These are phyloP conservation scores for Smittia aterrima DNA, from an alignment of 2,888 invertebrate genomes.

Conservation along the genomic window DNA sequence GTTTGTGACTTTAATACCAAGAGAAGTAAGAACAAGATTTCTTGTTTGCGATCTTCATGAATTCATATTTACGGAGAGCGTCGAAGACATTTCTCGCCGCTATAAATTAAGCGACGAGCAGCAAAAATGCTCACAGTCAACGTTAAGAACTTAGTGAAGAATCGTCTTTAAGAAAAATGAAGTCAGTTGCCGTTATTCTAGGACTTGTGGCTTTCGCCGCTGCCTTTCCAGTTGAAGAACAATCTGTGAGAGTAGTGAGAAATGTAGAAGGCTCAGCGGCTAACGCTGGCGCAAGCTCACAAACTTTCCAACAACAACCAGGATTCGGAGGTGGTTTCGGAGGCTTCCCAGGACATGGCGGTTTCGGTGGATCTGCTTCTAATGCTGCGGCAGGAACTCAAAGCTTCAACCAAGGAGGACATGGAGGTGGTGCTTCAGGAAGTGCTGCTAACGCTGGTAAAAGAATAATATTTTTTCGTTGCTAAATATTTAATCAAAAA, in stretches of 20 bases:
- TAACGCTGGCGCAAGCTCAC: neutral
- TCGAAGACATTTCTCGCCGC: neutral
- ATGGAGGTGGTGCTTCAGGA: neutral
- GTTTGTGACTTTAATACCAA: neutral
- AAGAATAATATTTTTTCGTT: no score
- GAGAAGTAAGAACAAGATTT: neutral
- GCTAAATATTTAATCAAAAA: no score
- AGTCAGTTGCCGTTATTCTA: neutral
- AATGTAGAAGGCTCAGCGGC: no score
- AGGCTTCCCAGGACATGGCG: neutral
- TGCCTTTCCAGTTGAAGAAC: neutral
- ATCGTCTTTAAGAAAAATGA: neutral
- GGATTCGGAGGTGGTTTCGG: neutral
- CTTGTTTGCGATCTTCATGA: neutral
- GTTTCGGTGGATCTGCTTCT: neutral
- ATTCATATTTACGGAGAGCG: neutral
- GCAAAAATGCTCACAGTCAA: neutral
- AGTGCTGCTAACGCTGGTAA: no score
- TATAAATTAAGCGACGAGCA: neutral
- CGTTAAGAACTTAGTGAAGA: neutral
- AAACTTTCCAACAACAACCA: neutral
- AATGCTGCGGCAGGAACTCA: conserved; percentile 22
- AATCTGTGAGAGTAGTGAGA: no score
- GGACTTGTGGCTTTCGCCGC: neutral
- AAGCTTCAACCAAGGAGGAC: neutral